Evolutionary conservation across 2,113 vertebrate species (phyloP), one percentile per base, ranked within the genome.

Genomic region (Nansenia antarctica): DNA sequence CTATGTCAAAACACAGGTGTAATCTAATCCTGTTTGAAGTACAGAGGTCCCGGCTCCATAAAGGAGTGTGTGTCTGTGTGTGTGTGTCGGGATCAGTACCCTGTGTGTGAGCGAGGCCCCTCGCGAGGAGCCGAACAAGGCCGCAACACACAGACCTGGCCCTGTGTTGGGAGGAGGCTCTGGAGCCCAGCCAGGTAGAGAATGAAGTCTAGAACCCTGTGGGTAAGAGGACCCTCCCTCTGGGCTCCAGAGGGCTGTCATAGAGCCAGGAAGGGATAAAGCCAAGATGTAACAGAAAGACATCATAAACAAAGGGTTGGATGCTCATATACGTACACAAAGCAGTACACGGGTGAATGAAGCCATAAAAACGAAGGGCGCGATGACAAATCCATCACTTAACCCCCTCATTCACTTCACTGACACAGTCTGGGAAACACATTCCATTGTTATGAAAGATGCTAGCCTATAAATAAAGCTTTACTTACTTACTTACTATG

Each of bases 1-100:
- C 30, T 39, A 22, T 88, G 86, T 88, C 81, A 87, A 84, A 87
- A 82, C 81, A 84, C 75, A 74, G 80, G 78, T 78, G 85, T 82
- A 83, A 89, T 57, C 64, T 70, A 54, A 87, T 58, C 82, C 70
- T 18, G 5, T 66, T n/a, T 66, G 77, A 62, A 57, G 76, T 81
- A 67, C 27, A 20, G 60, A 71, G 81, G 73, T 78, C 77, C 74
- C 26, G 69, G 58, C 72, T 82, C 83, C 85, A 83, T 74, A 77
- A 82, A 82, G 77, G 72, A 80, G 72, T 65, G 78, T 71, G 73
- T 11, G 35, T 34, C 18, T 74, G 77, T 71, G 73, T 67, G 79
- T 73, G 74, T 37, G 22, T 74, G 77, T 71, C 71, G 85, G 84
- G 81, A 82, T 78, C 72, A 79, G 65, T 76, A 67, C 77, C 74